A percentile compares a stretch with the other conserved stretches of the same genome.
Conservation (phyloP, 2,797 vertebrate species). For the Cephalopachus bancanus region DNA sequence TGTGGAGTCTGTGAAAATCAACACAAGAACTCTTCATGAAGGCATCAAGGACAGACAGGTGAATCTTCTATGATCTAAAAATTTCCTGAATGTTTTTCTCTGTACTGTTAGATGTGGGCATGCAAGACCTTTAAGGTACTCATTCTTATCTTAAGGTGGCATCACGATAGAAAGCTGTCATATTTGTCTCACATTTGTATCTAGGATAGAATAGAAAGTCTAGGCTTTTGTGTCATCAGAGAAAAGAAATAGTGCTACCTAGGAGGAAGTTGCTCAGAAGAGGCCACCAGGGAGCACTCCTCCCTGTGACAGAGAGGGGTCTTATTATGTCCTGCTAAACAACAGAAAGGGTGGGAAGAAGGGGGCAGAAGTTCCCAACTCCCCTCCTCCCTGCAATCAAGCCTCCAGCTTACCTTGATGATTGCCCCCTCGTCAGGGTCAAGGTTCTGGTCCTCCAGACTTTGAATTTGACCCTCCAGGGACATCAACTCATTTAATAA, state of each 20-base stretch:
- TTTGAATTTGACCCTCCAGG: slow-evolving; percentile 66
- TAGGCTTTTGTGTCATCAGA: neutral
- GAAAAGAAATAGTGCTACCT: neutral
- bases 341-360: neutral
- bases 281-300: neutral
- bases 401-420: slow-evolving; percentile 55
- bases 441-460: slow-evolving; percentile 10
- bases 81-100: neutral
- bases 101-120: neutral
- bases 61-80: neutral
- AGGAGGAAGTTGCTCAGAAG: neutral
- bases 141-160: neutral
- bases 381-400: neutral
- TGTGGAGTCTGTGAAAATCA: neutral
- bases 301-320: neutral
- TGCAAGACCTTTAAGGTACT: neutral
- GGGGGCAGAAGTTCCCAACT: neutral
- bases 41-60: neutral
- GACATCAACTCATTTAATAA: slow-evolving; percentile 66
- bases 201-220: neutral
- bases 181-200: neutral
- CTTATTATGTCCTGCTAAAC: neutral
- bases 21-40: neutral
- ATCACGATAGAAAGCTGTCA: neutral
- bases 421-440: slow-evolving; percentile 7